Evolutionary conservation across 2,113 vertebrate genomes (phyloP).

Genomic region (Rynchops niger): DNA sequence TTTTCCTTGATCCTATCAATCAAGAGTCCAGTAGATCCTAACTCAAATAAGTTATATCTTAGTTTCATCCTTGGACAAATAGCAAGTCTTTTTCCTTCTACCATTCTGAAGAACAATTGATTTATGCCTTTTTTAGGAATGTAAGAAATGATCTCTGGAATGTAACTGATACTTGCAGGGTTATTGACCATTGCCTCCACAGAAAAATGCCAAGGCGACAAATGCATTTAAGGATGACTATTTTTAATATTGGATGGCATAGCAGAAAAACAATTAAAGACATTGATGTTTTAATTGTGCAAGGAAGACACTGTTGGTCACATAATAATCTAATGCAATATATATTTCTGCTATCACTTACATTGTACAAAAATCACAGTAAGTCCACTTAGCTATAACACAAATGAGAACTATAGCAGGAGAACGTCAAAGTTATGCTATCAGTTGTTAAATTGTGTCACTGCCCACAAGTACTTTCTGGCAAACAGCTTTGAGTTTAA

Average conservation of each 20-base stretch:
- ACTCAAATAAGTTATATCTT: not conserved
- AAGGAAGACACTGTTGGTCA: not conserved
- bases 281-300: not conserved
- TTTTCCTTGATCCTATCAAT: not conserved
- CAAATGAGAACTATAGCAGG: not conserved
- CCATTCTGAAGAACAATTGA: not conserved
- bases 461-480: not conserved
- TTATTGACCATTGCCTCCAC: not conserved
- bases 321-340: not conserved
- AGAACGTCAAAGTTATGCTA: not conserved
- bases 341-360: not conserved
- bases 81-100: not conserved
- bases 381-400: not conserved
- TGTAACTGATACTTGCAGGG: not conserved
- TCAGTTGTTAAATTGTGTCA: not conserved
- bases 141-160: not conserved
- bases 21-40: not conserved
- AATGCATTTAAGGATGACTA: not conserved
- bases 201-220: not conserved
- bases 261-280: conserved; percentile 5
- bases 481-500: not conserved
- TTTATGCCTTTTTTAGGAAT: not conserved
- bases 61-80: not conserved
- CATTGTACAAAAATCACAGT: not conserved
- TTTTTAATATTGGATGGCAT: not conserved